Evolutionary conservation across 2,797 vertebrate genomes (phyloP).

Genomic region (Gallirallus australis): DNA sequence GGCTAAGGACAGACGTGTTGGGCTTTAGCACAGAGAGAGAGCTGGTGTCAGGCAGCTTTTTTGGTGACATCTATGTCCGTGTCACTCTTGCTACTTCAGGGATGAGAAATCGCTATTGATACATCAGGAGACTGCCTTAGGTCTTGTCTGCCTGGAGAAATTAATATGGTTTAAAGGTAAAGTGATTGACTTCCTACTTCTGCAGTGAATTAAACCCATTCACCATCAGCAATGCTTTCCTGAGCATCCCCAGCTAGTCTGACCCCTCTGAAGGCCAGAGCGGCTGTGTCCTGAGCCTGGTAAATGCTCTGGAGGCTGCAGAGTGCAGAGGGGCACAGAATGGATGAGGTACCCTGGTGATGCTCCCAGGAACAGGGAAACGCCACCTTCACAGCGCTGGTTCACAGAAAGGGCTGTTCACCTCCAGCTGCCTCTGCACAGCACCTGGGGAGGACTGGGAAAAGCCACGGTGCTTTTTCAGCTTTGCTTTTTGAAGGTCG

Average conservation of each 20-base stretch:
- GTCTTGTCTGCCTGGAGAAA: neutral
- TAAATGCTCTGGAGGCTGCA: neutral
- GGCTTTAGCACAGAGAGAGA: neutral
- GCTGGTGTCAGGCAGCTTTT: neutral
- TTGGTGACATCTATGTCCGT: neutral
- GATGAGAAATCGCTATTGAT: neutral
- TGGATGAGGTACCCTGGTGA: too few species aligned
- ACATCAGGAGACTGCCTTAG: neutral
- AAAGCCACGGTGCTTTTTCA: neutral
- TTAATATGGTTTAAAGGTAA: neutral
- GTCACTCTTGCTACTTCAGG: neutral
- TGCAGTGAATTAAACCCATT: neutral
- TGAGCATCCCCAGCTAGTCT: neutral
- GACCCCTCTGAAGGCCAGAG: neutral
- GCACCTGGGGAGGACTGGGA: neutral
- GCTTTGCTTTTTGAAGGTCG: accelerated
- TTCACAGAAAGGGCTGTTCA: neutral
- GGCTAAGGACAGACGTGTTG: neutral
- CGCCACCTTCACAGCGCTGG: accelerated
- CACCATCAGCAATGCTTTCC: neutral
- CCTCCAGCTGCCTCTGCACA: neutral
- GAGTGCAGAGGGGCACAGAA: neutral
- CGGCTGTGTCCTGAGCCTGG: neutral
- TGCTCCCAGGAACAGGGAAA: too few species aligned
- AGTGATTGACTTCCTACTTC: neutral